phyloP scores from a whole-genome alignment of 2,113 vertebrate genomes.

The Alligator mississippiensis region DNA sequence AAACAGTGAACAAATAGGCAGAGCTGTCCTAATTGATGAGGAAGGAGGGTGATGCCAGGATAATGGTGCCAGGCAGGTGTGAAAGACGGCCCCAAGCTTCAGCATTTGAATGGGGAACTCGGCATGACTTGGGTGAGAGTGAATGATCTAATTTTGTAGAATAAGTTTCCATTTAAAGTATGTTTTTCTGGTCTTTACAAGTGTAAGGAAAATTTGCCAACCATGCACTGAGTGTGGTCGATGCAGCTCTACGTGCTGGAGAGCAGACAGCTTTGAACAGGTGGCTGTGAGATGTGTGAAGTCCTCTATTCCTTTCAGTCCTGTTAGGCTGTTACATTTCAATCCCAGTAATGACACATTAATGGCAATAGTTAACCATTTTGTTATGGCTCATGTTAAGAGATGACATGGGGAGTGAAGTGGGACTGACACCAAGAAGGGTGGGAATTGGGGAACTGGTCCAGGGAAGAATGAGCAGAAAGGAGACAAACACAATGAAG shows the following conservation, averaged over 20 bases:
- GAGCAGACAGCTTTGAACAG: not conserved
- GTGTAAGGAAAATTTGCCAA: not conserved
- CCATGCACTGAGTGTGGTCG: not conserved
- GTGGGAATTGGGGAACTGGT: not conserved
- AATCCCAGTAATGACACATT: not conserved
- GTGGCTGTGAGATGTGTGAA: not conserved
- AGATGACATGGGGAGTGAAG: not conserved
- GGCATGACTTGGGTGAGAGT: not conserved
- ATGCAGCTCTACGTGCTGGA: not conserved
- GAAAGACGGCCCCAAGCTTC: not conserved
- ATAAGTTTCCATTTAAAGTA: not conserved
- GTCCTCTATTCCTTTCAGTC: not conserved
- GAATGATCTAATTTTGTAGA: not conserved
- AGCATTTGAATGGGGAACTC: not conserved
- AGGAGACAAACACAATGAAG: not conserved
- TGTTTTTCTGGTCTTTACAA: not conserved
- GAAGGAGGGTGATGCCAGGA: not conserved
- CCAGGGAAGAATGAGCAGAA: not conserved
- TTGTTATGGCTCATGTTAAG: not conserved
- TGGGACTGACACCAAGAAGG: too few species aligned
- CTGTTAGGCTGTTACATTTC: not conserved
- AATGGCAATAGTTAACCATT: not conserved
- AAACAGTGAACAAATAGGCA: not conserved
- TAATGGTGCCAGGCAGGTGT: not conserved
- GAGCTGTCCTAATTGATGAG: not conserved